Base-by-base conservation (phyloP, 1,140 invertebrate species). In the Drosophila ficusphila region DNA sequence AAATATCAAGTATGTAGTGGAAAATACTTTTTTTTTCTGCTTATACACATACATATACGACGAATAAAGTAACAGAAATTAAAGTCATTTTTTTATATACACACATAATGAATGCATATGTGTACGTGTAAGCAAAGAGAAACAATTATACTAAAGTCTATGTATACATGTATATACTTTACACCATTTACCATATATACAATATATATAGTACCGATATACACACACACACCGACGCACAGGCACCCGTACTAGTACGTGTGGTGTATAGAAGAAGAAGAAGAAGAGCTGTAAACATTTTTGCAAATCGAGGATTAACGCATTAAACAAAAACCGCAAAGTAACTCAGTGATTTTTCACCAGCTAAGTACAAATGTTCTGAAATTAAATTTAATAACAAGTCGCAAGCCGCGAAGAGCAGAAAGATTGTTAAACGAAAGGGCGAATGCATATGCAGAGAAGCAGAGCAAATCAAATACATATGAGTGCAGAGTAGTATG, bases 281-380 rank as follows among this genome's bases (percentile, higher is more conserved):
- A 44, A 47, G 33, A 25, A 8, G 42, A 67, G 42, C 62, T 67
- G 62, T 62, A 62, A 61, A 33, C 14, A 33, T 21, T 44, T 48
- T 42, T 47, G 48, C 42, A 72, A 71, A 36, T 47, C 34, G 38
- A 75, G 67, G 44, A 57, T 18, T 23, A 70, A 75, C 29, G 52
- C 23, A 71, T 64, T 46, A 39, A 64, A 65, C 61, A 71, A 72
- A 53, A 88, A 67, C 75, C 70, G 75, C 67, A 78, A 89, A 89
- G 71, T 76, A 90, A 88, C 86, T 90, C 86, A 90, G 86, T 90
- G 86, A 90, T 90, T 90, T 83, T 89, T 64, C 81, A 90, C 86
- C 86, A 78, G 77, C 79, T 61, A 90, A 90, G 86, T 90, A 90
- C 86, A 90, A 90, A 90, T 90, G 82, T 90, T 85, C 69, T 49